Base-by-base conservation (phyloP, 2,113 vertebrate genomes). In the Chaenocephalus aceratus region DNA sequence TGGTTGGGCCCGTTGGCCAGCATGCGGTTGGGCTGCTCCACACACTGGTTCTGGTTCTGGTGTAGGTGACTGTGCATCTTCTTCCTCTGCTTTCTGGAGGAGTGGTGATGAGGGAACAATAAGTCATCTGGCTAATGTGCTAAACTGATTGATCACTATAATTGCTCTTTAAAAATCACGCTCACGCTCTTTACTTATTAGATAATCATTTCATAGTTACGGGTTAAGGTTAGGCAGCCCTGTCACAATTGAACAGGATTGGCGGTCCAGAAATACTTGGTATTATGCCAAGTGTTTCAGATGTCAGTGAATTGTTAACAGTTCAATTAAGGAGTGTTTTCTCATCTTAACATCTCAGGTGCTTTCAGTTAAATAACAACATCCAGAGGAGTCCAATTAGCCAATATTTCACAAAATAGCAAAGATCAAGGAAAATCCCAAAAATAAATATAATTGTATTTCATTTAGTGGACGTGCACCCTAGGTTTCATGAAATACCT, bases 31-130 rank as follows among this genome's bases (percentile, higher is more conserved):
- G 97, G 97, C 85, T 97, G 97, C 81, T 98, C 97, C 58, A 96
- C 95, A 84, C 96, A 98, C 96, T 98, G 97, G 82, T 98, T 98
- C 94, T 99, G 98, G 90, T 97, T 98, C 93, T 99, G 97, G 83
- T 97, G 94, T 64, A 98, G 93, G 84, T 98, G 97, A 80, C 93
- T 97, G 59, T 99, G 97, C 96, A 98, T 96, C 90, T 97, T 97
- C 89, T 97, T 98, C 74, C 97, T 96, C 89, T 97, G 97, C 86
- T 98, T 99, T 94, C 98, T 99, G 91, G 23, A 87, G 56, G 1
- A 8, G 41, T 12, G 45, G 21, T 16, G 44, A 69, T 64, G 56
- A 86, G 60, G 48, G 15, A 72, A 72, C 57, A 70, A 67, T 77
- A 46, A 72, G 15, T 60, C 12, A 71, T 49, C 8, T 52, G 60